Evolutionary conservation across 2,113 vertebrate genomes (phyloP).

Genomic region (Solenodon paradoxus): DNA sequence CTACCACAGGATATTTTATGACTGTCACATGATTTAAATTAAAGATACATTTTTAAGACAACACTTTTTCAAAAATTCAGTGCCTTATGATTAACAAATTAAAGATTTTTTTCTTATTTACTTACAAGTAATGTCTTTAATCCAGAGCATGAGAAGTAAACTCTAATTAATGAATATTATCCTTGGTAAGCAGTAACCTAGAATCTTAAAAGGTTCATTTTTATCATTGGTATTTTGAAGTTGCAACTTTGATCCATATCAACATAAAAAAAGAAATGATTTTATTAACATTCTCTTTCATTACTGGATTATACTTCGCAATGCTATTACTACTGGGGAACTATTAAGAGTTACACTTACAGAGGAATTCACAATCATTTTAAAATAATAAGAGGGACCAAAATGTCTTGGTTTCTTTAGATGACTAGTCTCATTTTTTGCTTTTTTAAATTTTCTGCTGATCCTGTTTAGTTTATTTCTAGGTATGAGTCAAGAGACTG

Average conservation of each 20-base stretch:
- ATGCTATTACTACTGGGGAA: not conserved
- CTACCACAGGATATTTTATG: constrained; percentile 76
- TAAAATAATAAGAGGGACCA: constrained; percentile 40
- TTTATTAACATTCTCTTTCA: constrained; percentile 72
- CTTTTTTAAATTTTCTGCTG: constrained; percentile 51
- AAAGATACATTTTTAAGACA: constrained; percentile 84
- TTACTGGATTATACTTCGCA: constrained; percentile 46
- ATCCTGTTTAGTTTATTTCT: not conserved
- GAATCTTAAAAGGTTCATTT: constrained; percentile 71
- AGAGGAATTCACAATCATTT: constrained; percentile 48
- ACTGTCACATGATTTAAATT: constrained; percentile 84
- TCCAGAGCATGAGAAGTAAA: constrained; percentile 56
- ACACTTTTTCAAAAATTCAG: constrained; percentile 51
- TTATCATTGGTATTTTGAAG: constrained; percentile 68
- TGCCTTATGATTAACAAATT: constrained; percentile 69
- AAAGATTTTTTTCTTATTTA: constrained; percentile 62
- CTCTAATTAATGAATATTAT: constrained; percentile 69
- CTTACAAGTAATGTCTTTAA: constrained; percentile 62
- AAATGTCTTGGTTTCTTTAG: constrained; percentile 45
- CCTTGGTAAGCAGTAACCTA: constrained; percentile 66
- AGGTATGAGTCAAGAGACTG: constrained; percentile 39
- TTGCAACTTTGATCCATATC: constrained; percentile 68
- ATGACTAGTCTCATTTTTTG: not conserved
- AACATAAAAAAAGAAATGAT: constrained; percentile 70
- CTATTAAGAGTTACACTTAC: constrained; percentile 37